These are phyloP conservation scores for Toxonevra muliebris DNA, from an alignment of 2,888 invertebrate genomes.

Conservation along the genomic window DNA sequence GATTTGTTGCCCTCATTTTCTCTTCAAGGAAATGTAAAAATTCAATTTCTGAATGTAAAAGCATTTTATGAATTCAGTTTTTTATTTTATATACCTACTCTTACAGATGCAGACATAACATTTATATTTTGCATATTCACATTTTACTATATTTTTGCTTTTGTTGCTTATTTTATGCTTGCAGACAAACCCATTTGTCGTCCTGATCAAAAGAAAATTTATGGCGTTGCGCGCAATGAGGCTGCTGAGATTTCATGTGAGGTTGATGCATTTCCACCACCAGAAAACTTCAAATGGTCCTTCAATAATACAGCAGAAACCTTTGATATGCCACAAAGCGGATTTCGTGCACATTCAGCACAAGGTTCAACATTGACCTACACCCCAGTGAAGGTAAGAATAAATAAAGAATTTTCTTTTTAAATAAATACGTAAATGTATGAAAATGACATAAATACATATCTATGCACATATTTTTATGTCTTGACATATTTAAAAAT, in stretches of 20 bases:
- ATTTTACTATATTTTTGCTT: slow-evolving; percentile 4
- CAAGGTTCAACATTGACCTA: slow-evolving; percentile 76
- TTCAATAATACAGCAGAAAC: slow-evolving; percentile 89
- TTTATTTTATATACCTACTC: too few species aligned
- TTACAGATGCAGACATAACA: neutral
- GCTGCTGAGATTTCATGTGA: slow-evolving; percentile 82
- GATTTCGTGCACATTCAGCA: slow-evolving; percentile 70
- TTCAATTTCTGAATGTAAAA: too few species aligned
- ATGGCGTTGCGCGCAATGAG: slow-evolving; percentile 85
- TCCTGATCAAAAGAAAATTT: slow-evolving; percentile 77
- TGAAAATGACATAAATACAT: neutral
- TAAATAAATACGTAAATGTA: neutral
- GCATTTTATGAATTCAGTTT: too few species aligned
- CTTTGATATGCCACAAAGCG: slow-evolving; percentile 76
- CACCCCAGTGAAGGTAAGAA: slow-evolving; percentile 71
- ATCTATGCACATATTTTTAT: neutral
- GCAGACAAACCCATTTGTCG: slow-evolving; percentile 87
- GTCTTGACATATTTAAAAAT: too few species aligned
- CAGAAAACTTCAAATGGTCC: slow-evolving; percentile 85
- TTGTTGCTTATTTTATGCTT: slow-evolving; percentile 42
- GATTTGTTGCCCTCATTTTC: too few species aligned
- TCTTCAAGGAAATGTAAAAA: too few species aligned
- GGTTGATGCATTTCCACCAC: slow-evolving; percentile 85
- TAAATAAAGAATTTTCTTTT: neutral
- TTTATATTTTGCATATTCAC: neutral